Base-by-base conservation (phyloP, 2,888 invertebrate genomes). In the Protodeltote pygarga region DNA sequence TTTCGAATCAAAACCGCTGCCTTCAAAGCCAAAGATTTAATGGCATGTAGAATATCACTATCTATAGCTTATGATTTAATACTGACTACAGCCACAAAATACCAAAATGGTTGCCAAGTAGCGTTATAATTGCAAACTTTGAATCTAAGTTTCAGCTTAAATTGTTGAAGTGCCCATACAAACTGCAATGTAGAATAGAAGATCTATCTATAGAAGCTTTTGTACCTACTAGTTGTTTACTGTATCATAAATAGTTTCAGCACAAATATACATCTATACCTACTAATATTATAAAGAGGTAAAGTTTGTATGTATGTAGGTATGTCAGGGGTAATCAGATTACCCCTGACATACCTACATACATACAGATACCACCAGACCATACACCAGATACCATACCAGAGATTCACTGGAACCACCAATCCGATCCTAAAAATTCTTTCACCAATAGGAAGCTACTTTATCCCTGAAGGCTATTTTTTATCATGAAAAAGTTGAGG, bases 111-210 rank as follows among this genome's bases (percentile, higher is more conserved):
- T 63, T 50, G 10, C 19, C 27, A 38, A 54, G 50, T 59, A 65
- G 39, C 45, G 54, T 59, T 53, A 47, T 66, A 69, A 73, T 69
- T 69, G 54, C 67, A 53, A 60, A 61, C 38, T 52, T 11, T 11
- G 33, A 52, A 53, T 48, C 40, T 44, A 46, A 45, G 24, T 41
- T 8, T 51, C 4, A 44, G 33, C 61, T 55, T 50, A 61, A 58
- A 68, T 61, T 55, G 39, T 55, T 64, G 53, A 32, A 46, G 40
- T 46, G 4, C 4, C 38, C n/a, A n/a, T 24, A 20, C 34, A 34
- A 28, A 42, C 37, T 38, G 15, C 11, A 5, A 0, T 25, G 15
- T 24, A 33, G 13, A 27, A 8, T 24, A 17, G 2, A 5, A 2
- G 6, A 4, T 4, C 6, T 6, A 1, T 1, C 5, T 19, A 6